Evolutionary conservation across 1,140 invertebrate genomes (phyloP), one percentile per base, ranked within the genome.

Genomic region (Harpegnathos saltator): DNA sequence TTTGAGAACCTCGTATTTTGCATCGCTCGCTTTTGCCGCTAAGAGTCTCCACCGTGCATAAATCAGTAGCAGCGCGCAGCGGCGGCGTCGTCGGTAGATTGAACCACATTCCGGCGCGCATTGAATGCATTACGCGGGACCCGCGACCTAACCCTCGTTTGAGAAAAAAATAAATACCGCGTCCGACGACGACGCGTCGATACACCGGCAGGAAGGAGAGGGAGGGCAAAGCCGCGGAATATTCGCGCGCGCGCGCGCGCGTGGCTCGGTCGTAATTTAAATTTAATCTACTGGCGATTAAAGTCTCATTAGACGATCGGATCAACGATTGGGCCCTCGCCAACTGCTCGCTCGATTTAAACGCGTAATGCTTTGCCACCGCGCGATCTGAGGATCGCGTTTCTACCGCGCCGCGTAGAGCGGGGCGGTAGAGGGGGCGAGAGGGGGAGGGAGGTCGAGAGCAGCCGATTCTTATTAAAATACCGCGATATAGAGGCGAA

Each of bases 251-350:
- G n/a, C n/a, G n/a, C n/a, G n/a, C n/a, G n/a, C 26, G 56, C 24
- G 19, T 38, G n/a, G 24, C n/a, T 56, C 58, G 66, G 62, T 68
- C 24, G 65, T 82, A 71, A 82, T 77, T 85, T 82, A 69, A 68
- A 81, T 87, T 88, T 72, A 72, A 78, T 85, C 56, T 61, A 65
- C 44, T 24, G 38, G 19, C 85, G 85, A 88, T 88, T 88, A 88
- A 82, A 82, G 54, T 72, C 71, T 87, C 72, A 68, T 87, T 78
- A 87, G 71, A 84, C 69, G 75, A 81, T 80, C 62, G 69, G 62
- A 86, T 69, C 75, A 69, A 84, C 62, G 69, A 78, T 69, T 24
- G 62, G 62, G 29, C 72, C 50, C 59, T 80, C 62, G 85, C 50
- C 26, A 58, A 58, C 66, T 58, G 59, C 68, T 58, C 22, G 58